Evolutionary conservation across 2,113 vertebrate genomes (phyloP).

Genomic region (Entomyzon cyanotis): DNA sequence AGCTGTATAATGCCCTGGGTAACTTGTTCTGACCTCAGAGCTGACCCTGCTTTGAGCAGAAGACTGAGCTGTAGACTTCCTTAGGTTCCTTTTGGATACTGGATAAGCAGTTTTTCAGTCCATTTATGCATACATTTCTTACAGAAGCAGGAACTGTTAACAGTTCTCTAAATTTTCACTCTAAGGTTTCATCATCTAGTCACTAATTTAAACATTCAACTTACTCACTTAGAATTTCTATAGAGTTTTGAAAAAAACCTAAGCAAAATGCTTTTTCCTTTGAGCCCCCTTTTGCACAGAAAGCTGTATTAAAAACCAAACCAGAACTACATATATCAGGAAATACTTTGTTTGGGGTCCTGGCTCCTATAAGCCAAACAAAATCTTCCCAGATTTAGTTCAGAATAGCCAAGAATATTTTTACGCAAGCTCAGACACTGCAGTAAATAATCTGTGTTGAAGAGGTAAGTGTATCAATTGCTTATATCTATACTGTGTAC

Average conservation of each 20-base stretch:
- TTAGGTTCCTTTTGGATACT: neutral
- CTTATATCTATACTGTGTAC: neutral
- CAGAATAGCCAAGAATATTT: neutral
- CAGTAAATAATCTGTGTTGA: neutral
- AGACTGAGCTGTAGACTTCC: neutral
- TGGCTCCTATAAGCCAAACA: neutral
- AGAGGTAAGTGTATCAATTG: neutral
- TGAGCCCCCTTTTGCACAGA: neutral
- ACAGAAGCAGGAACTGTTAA: neutral
- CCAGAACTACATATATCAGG: neutral
- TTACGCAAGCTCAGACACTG: neutral
- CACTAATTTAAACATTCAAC: neutral
- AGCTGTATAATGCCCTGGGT: neutral
- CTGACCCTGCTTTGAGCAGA: neutral
- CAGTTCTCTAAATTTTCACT: neutral
- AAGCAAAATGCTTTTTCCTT: neutral
- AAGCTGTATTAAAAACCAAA: neutral
- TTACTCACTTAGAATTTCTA: neutral
- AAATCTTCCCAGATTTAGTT: neutral
- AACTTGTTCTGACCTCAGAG: neutral
- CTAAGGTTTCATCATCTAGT: neutral
- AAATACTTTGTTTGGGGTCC: neutral
- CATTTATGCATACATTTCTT: neutral
- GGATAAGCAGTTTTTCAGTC: neutral
- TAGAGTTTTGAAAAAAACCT: neutral